Conservation (phyloP, 2,113 vertebrate species). For the Leucopsar rothschildi region DNA sequence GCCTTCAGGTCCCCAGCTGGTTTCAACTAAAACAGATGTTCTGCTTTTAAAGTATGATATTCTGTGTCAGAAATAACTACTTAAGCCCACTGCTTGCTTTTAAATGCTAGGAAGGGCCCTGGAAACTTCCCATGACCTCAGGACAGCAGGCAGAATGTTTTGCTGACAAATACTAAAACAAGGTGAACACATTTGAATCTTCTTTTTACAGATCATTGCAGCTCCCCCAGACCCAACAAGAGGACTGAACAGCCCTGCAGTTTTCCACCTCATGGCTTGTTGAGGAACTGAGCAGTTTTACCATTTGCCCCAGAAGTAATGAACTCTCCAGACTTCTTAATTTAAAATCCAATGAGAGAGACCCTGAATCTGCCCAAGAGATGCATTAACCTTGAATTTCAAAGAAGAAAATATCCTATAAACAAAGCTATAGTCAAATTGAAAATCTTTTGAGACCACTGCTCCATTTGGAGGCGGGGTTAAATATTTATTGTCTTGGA, state of each 20-base stretch:
- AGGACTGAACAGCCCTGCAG: neutral
- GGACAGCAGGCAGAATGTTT: neutral
- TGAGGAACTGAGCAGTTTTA: neutral
- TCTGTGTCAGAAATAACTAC: neutral
- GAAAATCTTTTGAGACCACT: neutral
- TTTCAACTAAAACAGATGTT: neutral
- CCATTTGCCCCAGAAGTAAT: neutral
- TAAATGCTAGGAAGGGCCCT: neutral
- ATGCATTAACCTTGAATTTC: neutral
- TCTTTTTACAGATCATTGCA: neutral
- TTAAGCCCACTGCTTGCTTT: neutral
- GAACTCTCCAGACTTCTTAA: neutral
- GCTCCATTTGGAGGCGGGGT: neutral
- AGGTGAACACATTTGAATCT: neutral
- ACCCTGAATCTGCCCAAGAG: neutral
- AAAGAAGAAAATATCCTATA: neutral
- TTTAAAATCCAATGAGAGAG: neutral
- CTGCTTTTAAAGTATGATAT: neutral
- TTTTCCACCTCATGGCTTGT: neutral
- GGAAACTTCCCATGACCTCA: neutral
- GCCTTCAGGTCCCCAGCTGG: neutral
- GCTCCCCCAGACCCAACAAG: neutral
- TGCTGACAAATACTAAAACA: neutral
- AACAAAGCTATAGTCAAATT: neutral
- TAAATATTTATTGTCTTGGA: neutral